Conservation (phyloP, 2,797 vertebrate genomes). For the Meda fulgida region DNA sequence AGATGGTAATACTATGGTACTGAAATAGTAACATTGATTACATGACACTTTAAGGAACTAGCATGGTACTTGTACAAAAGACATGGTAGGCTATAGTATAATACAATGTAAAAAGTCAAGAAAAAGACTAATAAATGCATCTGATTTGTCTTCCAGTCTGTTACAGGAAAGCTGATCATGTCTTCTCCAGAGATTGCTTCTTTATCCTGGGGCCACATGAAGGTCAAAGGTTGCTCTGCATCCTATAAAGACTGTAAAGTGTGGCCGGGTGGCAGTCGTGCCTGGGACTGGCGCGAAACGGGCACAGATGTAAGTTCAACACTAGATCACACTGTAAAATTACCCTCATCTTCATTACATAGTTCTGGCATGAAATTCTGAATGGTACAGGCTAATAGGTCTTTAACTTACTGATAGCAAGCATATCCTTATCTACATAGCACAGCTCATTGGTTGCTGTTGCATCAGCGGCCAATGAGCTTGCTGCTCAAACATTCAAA, state of each 20-base stretch:
- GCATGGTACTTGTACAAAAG: background rate
- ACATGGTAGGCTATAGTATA: background rate
- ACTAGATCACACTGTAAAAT: background rate
- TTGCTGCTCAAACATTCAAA: no score
- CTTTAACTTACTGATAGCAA: no score
- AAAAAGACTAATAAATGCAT: background rate
- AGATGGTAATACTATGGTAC: background rate
- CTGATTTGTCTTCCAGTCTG: background rate
- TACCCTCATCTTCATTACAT: background rate
- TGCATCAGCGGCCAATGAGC: no score
- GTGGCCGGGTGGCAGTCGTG: conserved; percentile 92
- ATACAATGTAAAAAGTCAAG: background rate
- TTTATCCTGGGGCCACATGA: conserved; percentile 94
- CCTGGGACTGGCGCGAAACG: conserved; percentile 96
- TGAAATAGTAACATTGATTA: background rate
- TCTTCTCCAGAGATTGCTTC: conserved; percentile 90
- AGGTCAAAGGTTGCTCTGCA: conserved; percentile 84
- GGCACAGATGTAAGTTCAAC: conserved; percentile 88
- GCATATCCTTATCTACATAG: no score
- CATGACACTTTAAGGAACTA: background rate
- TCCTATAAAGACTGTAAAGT: conserved; percentile 96
- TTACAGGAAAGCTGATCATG: conserved; percentile 71
- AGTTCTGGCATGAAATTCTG: no score
- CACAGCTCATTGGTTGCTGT: no score
- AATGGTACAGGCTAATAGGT: no score